These are phyloP conservation scores for Vidua macroura DNA, from an alignment of 2,113 vertebrate genomes.

Conservation along the genomic window DNA sequence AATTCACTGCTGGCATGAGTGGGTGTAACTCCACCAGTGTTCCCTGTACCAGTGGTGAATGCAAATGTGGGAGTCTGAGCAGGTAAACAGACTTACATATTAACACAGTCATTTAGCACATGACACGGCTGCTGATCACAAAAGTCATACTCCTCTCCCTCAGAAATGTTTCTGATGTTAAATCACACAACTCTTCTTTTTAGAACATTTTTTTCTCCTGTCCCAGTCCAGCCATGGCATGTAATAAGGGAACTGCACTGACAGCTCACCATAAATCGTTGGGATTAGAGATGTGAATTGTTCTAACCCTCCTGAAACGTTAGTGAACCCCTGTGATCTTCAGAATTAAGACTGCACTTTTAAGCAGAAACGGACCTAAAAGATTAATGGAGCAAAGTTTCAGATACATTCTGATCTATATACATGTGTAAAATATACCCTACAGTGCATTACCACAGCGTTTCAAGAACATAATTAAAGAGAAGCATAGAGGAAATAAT, in stretches of 20 bases:
- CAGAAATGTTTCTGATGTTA: background rate
- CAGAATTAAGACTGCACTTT: background rate
- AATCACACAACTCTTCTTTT: background rate
- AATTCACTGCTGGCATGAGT: background rate
- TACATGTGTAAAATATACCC: background rate
- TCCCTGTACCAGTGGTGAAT: background rate
- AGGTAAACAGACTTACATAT: constrained; percentile 38
- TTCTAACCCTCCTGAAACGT: background rate
- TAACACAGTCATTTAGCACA: constrained; percentile 3
- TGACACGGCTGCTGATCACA: background rate
- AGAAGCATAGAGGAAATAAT: constrained; percentile 36
- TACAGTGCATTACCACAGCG: background rate
- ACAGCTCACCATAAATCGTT: background rate
- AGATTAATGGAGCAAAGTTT: background rate
- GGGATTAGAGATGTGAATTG: background rate
- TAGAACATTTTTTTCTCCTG: background rate
- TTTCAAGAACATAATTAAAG: constrained; percentile 35
- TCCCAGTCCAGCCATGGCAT: background rate
- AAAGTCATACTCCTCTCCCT: background rate
- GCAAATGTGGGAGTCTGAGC: constrained; percentile 31
- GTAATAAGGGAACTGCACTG: background rate
- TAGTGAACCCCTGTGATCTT: background rate
- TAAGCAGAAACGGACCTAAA: background rate
- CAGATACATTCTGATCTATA: background rate
- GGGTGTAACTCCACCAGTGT: background rate